Conservation (phyloP, 1,140 invertebrate species). For the Drosophila trapezifrons region DNA sequence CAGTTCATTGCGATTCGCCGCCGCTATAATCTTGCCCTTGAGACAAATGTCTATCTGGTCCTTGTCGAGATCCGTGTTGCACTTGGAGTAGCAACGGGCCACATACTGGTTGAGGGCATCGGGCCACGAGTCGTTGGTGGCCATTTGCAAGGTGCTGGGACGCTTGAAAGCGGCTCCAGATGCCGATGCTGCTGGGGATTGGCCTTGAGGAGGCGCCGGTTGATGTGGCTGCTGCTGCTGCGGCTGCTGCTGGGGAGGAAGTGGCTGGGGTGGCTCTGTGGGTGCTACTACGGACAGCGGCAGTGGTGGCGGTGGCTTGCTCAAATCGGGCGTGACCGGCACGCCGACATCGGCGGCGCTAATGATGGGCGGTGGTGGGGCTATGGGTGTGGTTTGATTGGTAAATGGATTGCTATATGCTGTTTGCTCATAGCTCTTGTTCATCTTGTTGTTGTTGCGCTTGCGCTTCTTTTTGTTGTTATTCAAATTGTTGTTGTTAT, state of each 20-base stretch:
- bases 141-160: conserved; percentile 82
- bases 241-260: conserved; percentile 8
- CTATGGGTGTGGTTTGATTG: conserved; percentile 35
- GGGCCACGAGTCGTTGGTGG: conserved; percentile 88
- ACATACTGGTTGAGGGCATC: conserved; percentile 93
- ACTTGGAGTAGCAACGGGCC: conserved; percentile 95
- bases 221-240: conserved; percentile 20
- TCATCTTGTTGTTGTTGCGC: conserved; percentile 88
- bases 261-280: conserved; percentile 7
- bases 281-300: conserved; percentile 33
- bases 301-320: conserved; percentile 72
- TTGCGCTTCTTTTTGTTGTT: conserved; percentile 89
- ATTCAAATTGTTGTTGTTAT: conserved; percentile 37
- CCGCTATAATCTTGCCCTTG: conserved; percentile 95
- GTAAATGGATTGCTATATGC: conserved; percentile 75
- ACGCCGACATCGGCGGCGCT: conserved; percentile 49
- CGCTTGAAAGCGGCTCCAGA: conserved; percentile 53
- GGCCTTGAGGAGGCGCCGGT: conserved; percentile 14
- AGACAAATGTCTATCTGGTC: conserved; percentile 97
- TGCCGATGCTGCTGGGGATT: background rate
- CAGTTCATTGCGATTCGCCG: conserved; percentile 92
- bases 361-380: conserved; percentile 46
- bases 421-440: conserved; percentile 80
- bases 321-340: conserved; percentile 55
- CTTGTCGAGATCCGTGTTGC: conserved; percentile 93